phyloP scores from a whole-genome alignment of 2,797 vertebrate genomes.

The Neosalanx taihuensis region DNA sequence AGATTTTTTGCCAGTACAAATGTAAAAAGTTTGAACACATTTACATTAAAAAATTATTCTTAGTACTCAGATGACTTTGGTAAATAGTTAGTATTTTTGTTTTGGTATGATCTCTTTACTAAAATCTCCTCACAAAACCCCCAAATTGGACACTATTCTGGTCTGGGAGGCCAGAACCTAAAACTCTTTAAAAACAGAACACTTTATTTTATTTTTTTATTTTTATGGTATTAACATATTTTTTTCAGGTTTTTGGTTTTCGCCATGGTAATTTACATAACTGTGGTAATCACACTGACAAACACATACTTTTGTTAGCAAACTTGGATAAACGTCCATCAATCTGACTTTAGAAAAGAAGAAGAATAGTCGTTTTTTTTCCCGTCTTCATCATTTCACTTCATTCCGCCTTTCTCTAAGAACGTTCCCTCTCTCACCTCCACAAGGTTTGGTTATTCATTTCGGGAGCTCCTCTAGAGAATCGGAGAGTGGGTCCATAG shows the following conservation, averaged over 20 bases:
- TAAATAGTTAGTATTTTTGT: slow-evolving; percentile 84
- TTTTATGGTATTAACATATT: slow-evolving; percentile 68
- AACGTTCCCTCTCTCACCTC: slow-evolving; percentile 37
- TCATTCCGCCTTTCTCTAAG: slow-evolving; percentile 64
- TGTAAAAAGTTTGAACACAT: slow-evolving; percentile 89
- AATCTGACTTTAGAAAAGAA: slow-evolving; percentile 54
- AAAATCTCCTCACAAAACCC: slow-evolving; percentile 77
- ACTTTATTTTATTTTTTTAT: slow-evolving; percentile 56
- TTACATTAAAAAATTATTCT: slow-evolving; percentile 86
- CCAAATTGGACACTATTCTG: slow-evolving; percentile 62
- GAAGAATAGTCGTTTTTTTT: slow-evolving; percentile 62
- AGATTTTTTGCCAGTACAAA: slow-evolving; percentile 82
- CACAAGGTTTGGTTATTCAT: slow-evolving; percentile 42
- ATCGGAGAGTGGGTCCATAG: slow-evolving; percentile 92
- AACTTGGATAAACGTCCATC: slow-evolving; percentile 64
- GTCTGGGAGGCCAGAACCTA: slow-evolving; percentile 60
- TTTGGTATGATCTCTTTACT: slow-evolving; percentile 80
- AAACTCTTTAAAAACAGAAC: slow-evolving; percentile 75
- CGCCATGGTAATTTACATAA: slow-evolving; percentile 84
- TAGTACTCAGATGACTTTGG: slow-evolving; percentile 96
- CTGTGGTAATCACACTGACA: slow-evolving; percentile 81
- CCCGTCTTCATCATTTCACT: slow-evolving; percentile 75
- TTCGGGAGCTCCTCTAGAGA: slow-evolving; percentile 93
- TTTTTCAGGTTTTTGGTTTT: slow-evolving; percentile 90
- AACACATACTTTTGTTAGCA: slow-evolving; percentile 72